Conservation (phyloP, 2,888 invertebrate species). For the Entomobrya multifasciata region DNA sequence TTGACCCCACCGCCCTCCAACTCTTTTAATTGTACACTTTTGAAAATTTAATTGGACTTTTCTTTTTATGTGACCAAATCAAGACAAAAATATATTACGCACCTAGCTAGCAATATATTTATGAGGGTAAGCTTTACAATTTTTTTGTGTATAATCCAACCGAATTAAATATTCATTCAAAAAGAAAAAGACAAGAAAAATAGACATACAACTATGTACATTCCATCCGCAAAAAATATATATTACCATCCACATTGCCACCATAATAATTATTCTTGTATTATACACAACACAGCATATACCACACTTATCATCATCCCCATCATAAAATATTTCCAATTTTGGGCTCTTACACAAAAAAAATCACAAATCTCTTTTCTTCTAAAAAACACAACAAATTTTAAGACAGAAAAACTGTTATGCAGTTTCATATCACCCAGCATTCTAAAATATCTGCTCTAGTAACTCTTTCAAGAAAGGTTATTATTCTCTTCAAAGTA, state of each 20-base stretch:
- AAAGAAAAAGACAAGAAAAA: too few relatives aligned
- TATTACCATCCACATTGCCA: background rate
- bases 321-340: slow-evolving; percentile 61
- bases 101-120: slow-evolving; percentile 32
- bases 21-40: slow-evolving; percentile 66
- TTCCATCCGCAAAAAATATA: background rate
- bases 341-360: slow-evolving; percentile 44
- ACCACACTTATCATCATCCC: slow-evolving; percentile 13
- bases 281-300: slow-evolving; percentile 16
- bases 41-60: slow-evolving; percentile 65
- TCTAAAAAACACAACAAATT: too few relatives aligned
- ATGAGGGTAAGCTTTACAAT: slow-evolving; percentile 25
- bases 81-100: background rate
- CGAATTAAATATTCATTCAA: too few relatives aligned
- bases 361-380: background rate
- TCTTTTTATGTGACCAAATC: slow-evolving; percentile 40
- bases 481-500: too few relatives aligned
- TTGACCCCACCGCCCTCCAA: slow-evolving; percentile 51
- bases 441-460: too few relatives aligned
- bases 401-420: too few relatives aligned
- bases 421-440: too few relatives aligned
- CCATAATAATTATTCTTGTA: background rate
- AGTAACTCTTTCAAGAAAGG: too few relatives aligned
- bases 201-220: background rate
- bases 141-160: too few relatives aligned